Percentiles rank a stretch among this genome's conserved stretches.
phyloP scores from a whole-genome alignment of 2,888 invertebrate species.

The Eucriotettix oculatus region DNA sequence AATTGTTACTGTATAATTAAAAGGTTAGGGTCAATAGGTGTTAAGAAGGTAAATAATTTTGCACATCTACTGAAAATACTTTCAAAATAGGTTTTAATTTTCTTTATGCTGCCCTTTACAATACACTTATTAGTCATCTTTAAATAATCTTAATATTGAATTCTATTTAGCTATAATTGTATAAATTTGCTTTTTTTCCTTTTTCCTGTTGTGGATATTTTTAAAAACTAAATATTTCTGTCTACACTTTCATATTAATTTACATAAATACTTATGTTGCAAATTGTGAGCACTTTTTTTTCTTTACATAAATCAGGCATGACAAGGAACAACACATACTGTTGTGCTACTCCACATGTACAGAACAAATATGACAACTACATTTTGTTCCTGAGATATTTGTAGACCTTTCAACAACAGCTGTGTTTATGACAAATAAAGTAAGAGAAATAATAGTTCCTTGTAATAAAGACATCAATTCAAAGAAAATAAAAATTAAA shows the following conservation, averaged over 20 bases:
- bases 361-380: conserved; percentile 10
- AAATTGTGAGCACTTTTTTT: conserved; percentile 9
- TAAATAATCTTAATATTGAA: conserved; percentile 8
- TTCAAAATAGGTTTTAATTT: conserved; percentile 12
- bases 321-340: conserved; percentile 6
- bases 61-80: background rate
- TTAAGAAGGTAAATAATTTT: too few species aligned
- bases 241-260: conserved; percentile 6
- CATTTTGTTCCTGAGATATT: conserved; percentile 12
- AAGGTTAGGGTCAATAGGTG: too few species aligned
- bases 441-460: background rate
- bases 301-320: conserved; percentile 5
- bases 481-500: background rate
- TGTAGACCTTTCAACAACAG: conserved; percentile 9
- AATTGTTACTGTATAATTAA: too few species aligned
- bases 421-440: conserved; percentile 4
- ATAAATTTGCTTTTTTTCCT: conserved; percentile 6
- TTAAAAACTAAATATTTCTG: conserved; percentile 10
- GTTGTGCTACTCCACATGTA: conserved; percentile 3
- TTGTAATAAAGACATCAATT: background rate
- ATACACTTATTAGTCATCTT: conserved; percentile 6
- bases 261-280: conserved; percentile 7
- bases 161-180: conserved; percentile 8
- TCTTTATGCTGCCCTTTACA: conserved; percentile 9
- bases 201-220: conserved; percentile 7